These are phyloP conservation scores for Ariopsis seemanni DNA, from an alignment of 2,113 vertebrate species.

Conservation along the genomic window DNA sequence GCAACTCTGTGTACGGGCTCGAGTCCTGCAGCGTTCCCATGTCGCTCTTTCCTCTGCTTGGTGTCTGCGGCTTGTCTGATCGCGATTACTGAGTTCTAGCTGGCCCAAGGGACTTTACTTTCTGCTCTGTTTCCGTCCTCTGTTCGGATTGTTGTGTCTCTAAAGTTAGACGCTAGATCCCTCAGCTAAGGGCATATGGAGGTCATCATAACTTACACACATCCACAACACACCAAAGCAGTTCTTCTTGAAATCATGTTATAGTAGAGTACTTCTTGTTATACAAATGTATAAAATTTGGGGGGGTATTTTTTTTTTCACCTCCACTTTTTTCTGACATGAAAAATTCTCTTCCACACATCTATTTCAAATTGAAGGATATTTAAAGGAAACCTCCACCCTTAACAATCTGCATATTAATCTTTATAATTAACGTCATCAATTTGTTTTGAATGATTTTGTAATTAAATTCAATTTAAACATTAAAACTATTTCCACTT, in stretches of 20 bases:
- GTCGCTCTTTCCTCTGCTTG: slow-evolving; percentile 71
- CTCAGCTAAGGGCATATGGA: slow-evolving; percentile 25
- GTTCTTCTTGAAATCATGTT: neutral
- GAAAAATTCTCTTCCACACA: neutral
- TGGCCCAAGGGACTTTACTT: slow-evolving; percentile 67
- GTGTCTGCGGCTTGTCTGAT: slow-evolving; percentile 69
- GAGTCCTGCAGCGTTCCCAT: slow-evolving; percentile 68
- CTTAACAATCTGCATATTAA: neutral
- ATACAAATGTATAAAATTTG: neutral
- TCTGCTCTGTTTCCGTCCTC: slow-evolving; percentile 56
- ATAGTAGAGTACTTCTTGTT: neutral
- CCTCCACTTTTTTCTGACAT: neutral
- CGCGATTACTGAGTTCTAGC: slow-evolving; percentile 64
- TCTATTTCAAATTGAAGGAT: neutral
- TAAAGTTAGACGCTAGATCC: neutral
- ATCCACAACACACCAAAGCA: neutral
- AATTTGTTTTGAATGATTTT: neutral
- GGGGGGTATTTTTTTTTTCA: neutral
- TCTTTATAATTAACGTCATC: neutral
- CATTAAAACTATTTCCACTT: neutral
- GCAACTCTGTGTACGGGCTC: neutral
- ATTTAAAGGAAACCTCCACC: neutral
- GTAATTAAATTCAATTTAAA: neutral
- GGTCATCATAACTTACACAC: slow-evolving; percentile 7
- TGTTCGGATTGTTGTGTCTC: slow-evolving; percentile 25